These are phyloP conservation scores for Drosophila antonietae DNA, from an alignment of 2,888 invertebrate genomes.

Conservation along the genomic window DNA sequence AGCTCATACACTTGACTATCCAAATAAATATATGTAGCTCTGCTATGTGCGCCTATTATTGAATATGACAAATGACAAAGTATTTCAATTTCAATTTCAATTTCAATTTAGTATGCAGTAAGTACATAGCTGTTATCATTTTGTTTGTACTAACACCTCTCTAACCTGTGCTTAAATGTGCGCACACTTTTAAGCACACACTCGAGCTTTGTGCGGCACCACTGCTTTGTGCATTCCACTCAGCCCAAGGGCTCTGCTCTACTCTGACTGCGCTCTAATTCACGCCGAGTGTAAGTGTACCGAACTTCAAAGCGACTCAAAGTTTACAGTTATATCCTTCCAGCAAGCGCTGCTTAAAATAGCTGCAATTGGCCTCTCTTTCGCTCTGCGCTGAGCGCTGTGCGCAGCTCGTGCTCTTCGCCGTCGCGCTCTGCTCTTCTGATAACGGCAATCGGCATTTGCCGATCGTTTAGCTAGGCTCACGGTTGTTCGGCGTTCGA, in stretches of 20 bases:
- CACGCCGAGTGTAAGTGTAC: constrained; percentile 11
- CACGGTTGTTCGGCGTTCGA: constrained; percentile 23
- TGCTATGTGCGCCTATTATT: background rate
- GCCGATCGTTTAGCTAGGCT: constrained; percentile 38
- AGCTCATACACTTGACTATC: constrained; percentile 31
- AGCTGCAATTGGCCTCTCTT: constrained; percentile 3
- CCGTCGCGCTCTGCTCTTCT: constrained; percentile 28
- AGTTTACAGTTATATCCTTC: constrained; percentile 12
- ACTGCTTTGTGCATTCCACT: constrained; percentile 40
- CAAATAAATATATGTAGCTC: constrained; percentile 21
- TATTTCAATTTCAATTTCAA: background rate
- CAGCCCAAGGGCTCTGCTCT: constrained; percentile 32
- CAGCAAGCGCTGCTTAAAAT: constrained; percentile 6
- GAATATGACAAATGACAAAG: constrained; percentile 2
- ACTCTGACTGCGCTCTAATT: constrained; percentile 29
- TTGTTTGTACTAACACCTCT: background rate
- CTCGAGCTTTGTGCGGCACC: constrained; percentile 38
- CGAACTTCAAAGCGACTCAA: constrained; percentile 1
- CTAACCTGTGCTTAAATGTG: constrained; percentile 34
- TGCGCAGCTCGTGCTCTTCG: constrained; percentile 1
- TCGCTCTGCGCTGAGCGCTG: constrained; percentile 5
- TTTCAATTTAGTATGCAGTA: background rate
- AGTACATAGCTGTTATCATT: background rate
- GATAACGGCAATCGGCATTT: constrained; percentile 42
- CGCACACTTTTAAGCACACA: constrained; percentile 38